Evolutionary conservation across 1,140 invertebrate genomes (phyloP), one percentile per base, ranked within the genome.

Genomic region (Thereuonema tuberculata): DNA sequence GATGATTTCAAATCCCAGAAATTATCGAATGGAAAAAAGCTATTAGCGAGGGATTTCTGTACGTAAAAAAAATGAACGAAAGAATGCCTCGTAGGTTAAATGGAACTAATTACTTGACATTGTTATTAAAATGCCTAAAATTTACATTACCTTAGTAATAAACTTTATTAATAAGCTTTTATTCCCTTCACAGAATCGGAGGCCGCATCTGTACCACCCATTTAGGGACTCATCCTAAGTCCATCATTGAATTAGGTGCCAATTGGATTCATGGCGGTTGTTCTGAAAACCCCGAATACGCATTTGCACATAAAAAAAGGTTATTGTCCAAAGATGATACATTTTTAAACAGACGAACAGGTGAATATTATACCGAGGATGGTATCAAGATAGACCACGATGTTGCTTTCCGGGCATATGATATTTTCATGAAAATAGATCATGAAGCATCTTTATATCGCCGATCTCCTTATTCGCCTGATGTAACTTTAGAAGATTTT

Each of bases 171-270:
- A n/a, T n/a, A n/a, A n/a, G n/a, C n/a, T n/a, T n/a, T n/a, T n/a
- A n/a, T n/a, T n/a, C n/a, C n/a, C n/a, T 71, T 47, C 58, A 5
- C 23, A 81, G 80, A 64, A 78, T 79, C 37, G 84, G 85, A 31
- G 85, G 85, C 55, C 74, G 85, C 62, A 83, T 87, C 21, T 82
- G 84, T 69, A 85, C 84, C 0, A 83, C 82, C 65, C 83, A 81
- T 77, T 72, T 86, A 24, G 83, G 83, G 27, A 17, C 24, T 5
- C 3, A 15, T 2, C 9, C 37, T 49, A 84, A 86, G 61, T 77
- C 81, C 0, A 79, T 83, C 2, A 81, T 83, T 14, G 84, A 87
- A 72, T 78, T 86, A 75, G 85, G 84, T 0, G 82, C 83, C 0
- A 76, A 79, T 50, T 81, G 76, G 75, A 82, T 84, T 64, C 77